Percentiles rank a stretch among this genome's conserved stretches.
Conservation (phyloP, 1,140 invertebrate species). For the Eciton burchellii region DNA sequence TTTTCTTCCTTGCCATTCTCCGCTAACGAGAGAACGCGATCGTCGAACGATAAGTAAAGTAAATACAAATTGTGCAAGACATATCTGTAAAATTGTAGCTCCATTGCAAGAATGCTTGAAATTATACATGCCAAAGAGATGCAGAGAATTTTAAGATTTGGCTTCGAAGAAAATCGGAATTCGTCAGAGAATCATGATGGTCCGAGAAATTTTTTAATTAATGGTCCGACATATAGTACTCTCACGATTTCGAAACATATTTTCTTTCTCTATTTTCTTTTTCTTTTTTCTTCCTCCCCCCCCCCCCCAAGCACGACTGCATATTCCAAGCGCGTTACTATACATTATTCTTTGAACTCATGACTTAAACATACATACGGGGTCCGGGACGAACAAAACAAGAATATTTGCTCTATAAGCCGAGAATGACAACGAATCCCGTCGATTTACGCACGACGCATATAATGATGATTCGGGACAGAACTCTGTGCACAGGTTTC, state of each 20-base stretch:
- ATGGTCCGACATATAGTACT: background rate
- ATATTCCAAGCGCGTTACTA: too few relatives aligned
- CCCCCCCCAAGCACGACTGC: too few relatives aligned
- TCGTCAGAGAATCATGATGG: background rate
- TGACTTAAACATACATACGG: too few relatives aligned
- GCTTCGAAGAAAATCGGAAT: background rate
- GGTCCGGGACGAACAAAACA: too few relatives aligned
- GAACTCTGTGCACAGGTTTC: background rate
- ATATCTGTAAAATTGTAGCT: background rate
- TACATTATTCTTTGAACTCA: too few relatives aligned
- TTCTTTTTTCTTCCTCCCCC: too few relatives aligned
- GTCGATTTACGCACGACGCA: background rate
- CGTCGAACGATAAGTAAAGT: slow-evolving; percentile 1
- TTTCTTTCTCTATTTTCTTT: too few relatives aligned
- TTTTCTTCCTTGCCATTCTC: too few relatives aligned
- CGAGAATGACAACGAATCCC: background rate
- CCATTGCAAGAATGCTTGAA: background rate
- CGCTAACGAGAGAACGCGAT: background rate
- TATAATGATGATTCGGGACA: background rate
- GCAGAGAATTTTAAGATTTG: background rate
- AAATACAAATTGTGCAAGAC: background rate
- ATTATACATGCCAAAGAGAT: background rate
- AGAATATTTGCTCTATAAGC: background rate
- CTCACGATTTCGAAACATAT: background rate
- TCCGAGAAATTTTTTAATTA: background rate